These are phyloP conservation scores for Ceratotherium simum DNA, from an alignment of 2,113 vertebrate genomes.

Conservation along the genomic window DNA sequence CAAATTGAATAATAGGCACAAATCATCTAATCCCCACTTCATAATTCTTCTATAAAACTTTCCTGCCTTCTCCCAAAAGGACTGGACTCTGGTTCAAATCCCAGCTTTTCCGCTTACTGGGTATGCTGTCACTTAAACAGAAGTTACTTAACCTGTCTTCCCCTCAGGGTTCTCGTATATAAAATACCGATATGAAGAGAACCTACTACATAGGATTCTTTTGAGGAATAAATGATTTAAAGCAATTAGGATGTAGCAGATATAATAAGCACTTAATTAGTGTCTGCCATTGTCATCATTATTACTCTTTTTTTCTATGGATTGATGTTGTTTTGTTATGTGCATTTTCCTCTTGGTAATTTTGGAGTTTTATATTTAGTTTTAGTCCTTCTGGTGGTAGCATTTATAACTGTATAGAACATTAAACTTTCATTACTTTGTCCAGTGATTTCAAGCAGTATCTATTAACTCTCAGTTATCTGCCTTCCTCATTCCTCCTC, in stretches of 20 bases:
- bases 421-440: neutral
- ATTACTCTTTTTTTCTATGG: neutral
- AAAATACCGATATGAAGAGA: neutral
- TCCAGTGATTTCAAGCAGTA: neutral
- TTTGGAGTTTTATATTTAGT: neutral
- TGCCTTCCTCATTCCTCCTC: neutral
- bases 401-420: neutral
- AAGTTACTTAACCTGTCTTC: neutral
- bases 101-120: neutral
- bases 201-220: too few relatives aligned
- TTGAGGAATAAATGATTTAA: neutral
- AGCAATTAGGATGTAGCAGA: too few relatives aligned
- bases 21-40: neutral
- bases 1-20: neutral
- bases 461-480: too few relatives aligned
- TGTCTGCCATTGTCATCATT: too few relatives aligned
- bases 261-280: fast-evolving
- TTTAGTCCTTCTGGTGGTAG: neutral
- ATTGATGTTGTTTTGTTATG: neutral
- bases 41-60: neutral
- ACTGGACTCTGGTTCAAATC: neutral
- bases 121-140: too few relatives aligned
- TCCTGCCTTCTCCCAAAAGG: neutral
- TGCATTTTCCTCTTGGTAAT: neutral
- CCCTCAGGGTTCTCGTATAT: neutral